A percentile compares a stretch with the other conserved stretches of the same genome.
These are phyloP conservation scores for Escarpia spicata DNA, from an alignment of 2,888 invertebrate species.

Conservation along the genomic window DNA sequence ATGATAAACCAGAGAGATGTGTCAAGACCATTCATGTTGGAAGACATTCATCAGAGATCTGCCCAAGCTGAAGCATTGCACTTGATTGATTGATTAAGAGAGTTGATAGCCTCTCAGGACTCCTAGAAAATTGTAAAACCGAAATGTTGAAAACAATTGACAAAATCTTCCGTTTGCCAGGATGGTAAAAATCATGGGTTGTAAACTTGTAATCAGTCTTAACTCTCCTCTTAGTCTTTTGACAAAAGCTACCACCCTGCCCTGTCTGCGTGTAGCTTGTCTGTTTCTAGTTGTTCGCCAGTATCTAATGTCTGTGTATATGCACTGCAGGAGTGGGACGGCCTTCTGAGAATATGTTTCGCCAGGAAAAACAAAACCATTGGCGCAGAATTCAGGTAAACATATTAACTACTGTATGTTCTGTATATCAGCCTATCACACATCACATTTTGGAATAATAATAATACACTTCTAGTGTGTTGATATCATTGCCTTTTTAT, in stretches of 20 bases:
- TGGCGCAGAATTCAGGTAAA: slow-evolving; percentile 85
- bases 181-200: background rate
- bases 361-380: slow-evolving; percentile 96
- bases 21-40: too few relatives aligned
- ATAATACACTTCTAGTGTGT: too few relatives aligned
- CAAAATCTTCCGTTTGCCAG: background rate
- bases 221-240: background rate
- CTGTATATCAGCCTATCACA: too few relatives aligned
- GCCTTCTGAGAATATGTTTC: slow-evolving; percentile 92
- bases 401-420: slow-evolving; percentile 19
- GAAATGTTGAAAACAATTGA: slow-evolving; percentile 17
- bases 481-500: too few relatives aligned
- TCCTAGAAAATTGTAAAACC: background rate
- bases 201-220: background rate
- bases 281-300: background rate
- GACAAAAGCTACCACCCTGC: background rate
- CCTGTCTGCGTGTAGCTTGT: background rate
- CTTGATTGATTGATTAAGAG: too few relatives aligned
- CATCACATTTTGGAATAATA: too few relatives aligned
- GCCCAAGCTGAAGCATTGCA: too few relatives aligned
- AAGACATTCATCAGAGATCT: too few relatives aligned
- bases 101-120: background rate
- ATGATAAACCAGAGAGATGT: background rate
- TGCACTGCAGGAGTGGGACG: slow-evolving; percentile 90
- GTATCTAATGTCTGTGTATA: background rate